These are phyloP conservation scores for Gorsachius magnificus DNA, from an alignment of 2,797 vertebrate species.

Conservation along the genomic window DNA sequence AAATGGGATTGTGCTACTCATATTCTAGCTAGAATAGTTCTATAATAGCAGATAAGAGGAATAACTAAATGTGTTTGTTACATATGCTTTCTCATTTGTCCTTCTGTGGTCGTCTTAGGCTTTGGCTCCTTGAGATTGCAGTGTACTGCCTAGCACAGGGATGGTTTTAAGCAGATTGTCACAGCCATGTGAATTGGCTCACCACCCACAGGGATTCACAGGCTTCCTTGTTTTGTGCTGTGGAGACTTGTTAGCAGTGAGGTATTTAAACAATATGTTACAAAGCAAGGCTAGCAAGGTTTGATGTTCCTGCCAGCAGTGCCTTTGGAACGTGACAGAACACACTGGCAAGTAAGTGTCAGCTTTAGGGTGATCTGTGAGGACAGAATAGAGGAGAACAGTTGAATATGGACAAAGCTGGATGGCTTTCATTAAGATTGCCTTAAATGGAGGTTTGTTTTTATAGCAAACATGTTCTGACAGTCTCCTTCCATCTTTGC, in stretches of 20 bases:
- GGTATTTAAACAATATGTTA: neutral
- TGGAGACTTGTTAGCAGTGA: neutral
- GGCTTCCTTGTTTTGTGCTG: neutral
- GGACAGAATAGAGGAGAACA: neutral
- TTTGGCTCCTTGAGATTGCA: neutral
- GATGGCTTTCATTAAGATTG: neutral
- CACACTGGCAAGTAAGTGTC: fast-evolving
- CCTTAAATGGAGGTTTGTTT: neutral
- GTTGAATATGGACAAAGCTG: neutral
- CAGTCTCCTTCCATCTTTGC: neutral
- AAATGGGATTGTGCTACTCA: neutral
- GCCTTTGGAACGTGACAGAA: neutral
- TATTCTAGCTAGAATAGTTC: neutral
- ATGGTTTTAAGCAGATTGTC: neutral
- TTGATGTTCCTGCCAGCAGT: neutral
- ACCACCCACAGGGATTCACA: neutral
- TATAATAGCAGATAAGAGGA: neutral
- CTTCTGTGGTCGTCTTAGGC: neutral
- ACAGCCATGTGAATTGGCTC: neutral
- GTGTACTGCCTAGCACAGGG: neutral
- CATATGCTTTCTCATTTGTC: neutral
- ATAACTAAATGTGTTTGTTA: neutral
- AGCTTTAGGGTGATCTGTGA: neutral
- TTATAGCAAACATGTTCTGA: neutral
- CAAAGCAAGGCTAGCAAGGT: neutral